A percentile compares a stretch with the other conserved stretches of the same genome.
Evolutionary conservation across 2,888 invertebrate species (phyloP).

Genomic region (Apodemia hepburni): DNA sequence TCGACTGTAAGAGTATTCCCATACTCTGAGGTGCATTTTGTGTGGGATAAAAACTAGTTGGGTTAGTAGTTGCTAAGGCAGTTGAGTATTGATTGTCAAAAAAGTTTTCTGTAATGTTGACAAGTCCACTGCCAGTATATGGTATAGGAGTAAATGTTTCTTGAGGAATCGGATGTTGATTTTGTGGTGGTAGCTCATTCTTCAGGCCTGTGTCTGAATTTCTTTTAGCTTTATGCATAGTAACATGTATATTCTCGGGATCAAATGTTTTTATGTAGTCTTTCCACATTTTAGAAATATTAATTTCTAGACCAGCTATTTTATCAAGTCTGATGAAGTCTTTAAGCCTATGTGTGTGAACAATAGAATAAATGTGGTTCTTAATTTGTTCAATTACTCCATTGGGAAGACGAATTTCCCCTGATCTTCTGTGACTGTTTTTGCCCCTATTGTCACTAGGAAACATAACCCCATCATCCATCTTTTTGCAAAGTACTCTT

Average conservation of each 20-base stretch:
- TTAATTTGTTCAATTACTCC: slow-evolving; percentile 75
- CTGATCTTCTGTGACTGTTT: slow-evolving; percentile 73
- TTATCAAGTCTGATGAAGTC: slow-evolving; percentile 77
- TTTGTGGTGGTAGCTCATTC: slow-evolving; percentile 40
- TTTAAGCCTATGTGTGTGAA: slow-evolving; percentile 72
- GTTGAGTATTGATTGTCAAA: slow-evolving; percentile 73
- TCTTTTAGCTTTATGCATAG: slow-evolving; percentile 71
- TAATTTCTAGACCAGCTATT: slow-evolving; percentile 77
- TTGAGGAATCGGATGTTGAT: slow-evolving; percentile 44
- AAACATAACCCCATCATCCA: slow-evolving; percentile 80
- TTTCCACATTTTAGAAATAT: slow-evolving; percentile 80
- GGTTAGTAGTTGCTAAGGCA: slow-evolving; percentile 50
- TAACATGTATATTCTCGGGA: slow-evolving; percentile 71
- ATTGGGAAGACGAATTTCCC: slow-evolving; percentile 70
- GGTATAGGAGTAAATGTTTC: slow-evolving; percentile 57
- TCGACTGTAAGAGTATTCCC: slow-evolving; percentile 65
- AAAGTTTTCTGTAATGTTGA: slow-evolving; percentile 74
- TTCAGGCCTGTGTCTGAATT: slow-evolving; percentile 49
- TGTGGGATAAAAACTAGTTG: slow-evolving; percentile 69
- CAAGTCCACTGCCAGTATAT: slow-evolving; percentile 69
- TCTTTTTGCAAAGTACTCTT: slow-evolving; percentile 77
- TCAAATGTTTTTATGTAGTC: slow-evolving; percentile 78
- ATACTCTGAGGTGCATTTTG: slow-evolving; percentile 63
- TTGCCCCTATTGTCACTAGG: slow-evolving; percentile 79
- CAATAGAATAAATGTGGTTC: slow-evolving; percentile 75